Base-by-base conservation (phyloP, 1,140 invertebrate species). In the Lerema accius region DNA sequence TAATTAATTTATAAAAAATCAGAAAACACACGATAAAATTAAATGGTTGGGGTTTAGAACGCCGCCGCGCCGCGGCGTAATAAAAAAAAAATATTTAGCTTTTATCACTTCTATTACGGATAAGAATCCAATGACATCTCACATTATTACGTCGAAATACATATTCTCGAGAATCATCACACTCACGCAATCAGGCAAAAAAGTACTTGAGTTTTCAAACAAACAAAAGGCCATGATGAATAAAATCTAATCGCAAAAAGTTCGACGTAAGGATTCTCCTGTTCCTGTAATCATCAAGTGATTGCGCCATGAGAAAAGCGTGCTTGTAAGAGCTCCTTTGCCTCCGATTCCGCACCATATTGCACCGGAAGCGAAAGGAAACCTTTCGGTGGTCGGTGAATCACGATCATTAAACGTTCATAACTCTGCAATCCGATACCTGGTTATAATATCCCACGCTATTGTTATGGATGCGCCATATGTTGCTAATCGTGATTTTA, bases 241-340 rank as follows among this genome's bases (percentile, higher is more conserved):
- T n/a, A 61, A 42, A 28, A 13, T 28, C 23, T 55, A 56, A 67
- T 35, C 51, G 37, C 32, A 51, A 61, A 50, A 65, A 50, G 49
- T 13, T 39, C 42, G 11, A 58, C 39, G 37, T 87, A 88, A 78
- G 83, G 84, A 77, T 86, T 88, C 84, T 43, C 45, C 49, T 62
- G 76, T 80, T 86, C 81, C 79, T 77, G 76, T 73, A 68, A 63
- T 48, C 51, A 49, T 73, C 61, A 67, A 76, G 67, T 71, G 78
- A 76, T 84, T 76, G 70, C 63, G 67, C 63, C 73, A 73, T 80
- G 80, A 80, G 78, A 86, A 82, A 67, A 73, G 49, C 65, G 71
- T 68, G 72, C 71, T 84, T 83, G 76, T 84, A 87, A 76, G 83
- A 81, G 78, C 75, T 86, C 84, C 60, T 67, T 73, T 75, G 81